Evolutionary conservation across 2,888 invertebrate species (phyloP).

Genomic region (Minunthozetes semirufus): DNA sequence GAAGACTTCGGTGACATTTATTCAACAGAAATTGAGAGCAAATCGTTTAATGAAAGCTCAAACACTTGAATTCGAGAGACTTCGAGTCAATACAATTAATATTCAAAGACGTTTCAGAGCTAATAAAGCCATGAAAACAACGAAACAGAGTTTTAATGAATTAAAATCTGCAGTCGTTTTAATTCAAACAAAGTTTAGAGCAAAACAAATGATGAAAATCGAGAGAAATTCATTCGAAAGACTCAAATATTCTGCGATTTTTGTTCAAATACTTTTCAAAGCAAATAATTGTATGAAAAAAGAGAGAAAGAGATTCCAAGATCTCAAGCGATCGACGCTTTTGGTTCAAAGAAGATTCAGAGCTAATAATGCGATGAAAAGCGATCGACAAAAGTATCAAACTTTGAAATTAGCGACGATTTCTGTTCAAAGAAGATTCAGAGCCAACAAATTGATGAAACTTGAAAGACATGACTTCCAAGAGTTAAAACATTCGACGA

Average conservation of each 20-base stretch:
- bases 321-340: neutral
- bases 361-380: neutral
- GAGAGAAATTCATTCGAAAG: neutral
- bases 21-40: constrained; percentile 8
- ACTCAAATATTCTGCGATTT: neutral
- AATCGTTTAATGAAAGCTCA: constrained; percentile 39
- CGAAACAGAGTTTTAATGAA: neutral
- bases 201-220: neutral
- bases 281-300: no score
- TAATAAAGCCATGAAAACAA: neutral
- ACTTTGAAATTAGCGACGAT: neutral
- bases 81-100: neutral
- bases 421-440: neutral
- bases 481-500: neutral
- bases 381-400: neutral
- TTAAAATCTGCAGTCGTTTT: neutral
- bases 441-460: constrained; percentile 21
- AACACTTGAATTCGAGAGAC: neutral
- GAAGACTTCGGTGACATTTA: neutral
- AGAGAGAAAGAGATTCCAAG: no score
- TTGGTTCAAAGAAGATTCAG: constrained; percentile 4
- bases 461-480: neutral
- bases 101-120: neutral
- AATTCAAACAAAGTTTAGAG: constrained; percentile 23
- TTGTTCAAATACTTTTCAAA: neutral